A percentile compares a stretch with the other conserved stretches of the same genome.
Conservation (phyloP, 2,113 vertebrate genomes). For the Phalacrocorax carbo region DNA sequence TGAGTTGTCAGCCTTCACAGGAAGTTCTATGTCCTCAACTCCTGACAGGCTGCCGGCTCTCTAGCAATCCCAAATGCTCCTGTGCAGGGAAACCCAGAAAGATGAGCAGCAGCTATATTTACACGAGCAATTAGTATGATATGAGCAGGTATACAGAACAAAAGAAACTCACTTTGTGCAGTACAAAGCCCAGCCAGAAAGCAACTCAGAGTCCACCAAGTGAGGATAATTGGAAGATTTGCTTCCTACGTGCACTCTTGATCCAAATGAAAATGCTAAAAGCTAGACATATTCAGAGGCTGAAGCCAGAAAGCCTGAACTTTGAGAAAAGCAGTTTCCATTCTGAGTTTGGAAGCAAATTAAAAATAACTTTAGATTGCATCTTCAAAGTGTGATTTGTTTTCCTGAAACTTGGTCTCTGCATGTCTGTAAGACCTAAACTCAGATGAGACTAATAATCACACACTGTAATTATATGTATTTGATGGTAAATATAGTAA, state of each 20-base stretch:
- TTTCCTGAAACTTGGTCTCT: not conserved
- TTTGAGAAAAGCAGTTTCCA: not conserved
- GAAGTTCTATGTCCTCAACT: not conserved
- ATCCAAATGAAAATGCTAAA: not conserved
- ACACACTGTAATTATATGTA: not conserved
- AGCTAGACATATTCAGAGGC: not conserved
- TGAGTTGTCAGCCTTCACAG: not conserved
- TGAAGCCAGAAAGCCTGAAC: not conserved
- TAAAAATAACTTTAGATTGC: not conserved
- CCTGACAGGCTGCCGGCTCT: not conserved
- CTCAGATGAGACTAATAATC: not conserved
- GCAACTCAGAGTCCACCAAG: not conserved
- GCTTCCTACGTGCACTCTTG: not conserved
- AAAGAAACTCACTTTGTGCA: not conserved
- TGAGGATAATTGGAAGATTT: not conserved
- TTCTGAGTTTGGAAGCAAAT: not conserved
- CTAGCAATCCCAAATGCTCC: not conserved
- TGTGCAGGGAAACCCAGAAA: not conserved
- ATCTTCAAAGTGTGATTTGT: not conserved
- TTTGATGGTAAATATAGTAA: not conserved
- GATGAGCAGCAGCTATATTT: not conserved
- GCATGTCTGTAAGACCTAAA: not conserved
- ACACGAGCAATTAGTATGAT: not conserved
- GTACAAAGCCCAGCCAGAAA: not conserved
- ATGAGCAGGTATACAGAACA: not conserved